Evolutionary conservation across 35 echinoderm and acorn worm genomes (phyloP).

Genomic region (Patiria miniata): DNA sequence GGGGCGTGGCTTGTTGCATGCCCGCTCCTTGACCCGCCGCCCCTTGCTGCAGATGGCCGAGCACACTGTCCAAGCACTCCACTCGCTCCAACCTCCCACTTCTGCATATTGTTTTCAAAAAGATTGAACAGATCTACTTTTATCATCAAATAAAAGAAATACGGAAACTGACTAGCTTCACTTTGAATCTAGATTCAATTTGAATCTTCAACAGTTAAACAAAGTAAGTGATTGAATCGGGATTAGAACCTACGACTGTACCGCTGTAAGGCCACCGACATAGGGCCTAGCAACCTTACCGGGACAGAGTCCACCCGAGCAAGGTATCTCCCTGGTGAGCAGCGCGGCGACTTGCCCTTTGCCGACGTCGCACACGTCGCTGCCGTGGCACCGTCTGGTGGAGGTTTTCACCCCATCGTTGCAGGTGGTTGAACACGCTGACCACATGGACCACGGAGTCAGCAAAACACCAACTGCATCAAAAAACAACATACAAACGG

Average conservation of each 20-base stretch:
- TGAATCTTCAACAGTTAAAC: too few species aligned
- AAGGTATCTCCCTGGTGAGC: constrained; percentile 51
- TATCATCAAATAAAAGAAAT: too few species aligned
- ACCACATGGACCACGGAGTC: constrained; percentile 88
- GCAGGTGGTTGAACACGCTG: constrained; percentile 71
- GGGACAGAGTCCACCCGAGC: constrained; percentile 46
- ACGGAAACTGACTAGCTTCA: too few species aligned
- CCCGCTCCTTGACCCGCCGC: constrained; percentile 32
- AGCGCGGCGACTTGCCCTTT: not conserved
- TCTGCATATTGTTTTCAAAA: not conserved
- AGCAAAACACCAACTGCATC: constrained; percentile 70
- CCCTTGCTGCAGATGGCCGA: constrained; percentile 75
- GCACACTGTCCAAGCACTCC: constrained; percentile 78
- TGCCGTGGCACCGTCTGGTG: constrained; percentile 69
- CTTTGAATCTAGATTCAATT: too few species aligned
- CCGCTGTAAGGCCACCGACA: not conserved
- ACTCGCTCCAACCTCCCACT: constrained; percentile 59
- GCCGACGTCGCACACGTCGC: constrained; percentile 50
- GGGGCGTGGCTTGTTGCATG: constrained; percentile 69
- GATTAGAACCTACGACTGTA: too few species aligned
- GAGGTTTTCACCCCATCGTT: constrained; percentile 62
- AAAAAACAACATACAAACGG: not conserved
- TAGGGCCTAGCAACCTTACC: constrained; percentile 26
- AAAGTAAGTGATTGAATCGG: too few species aligned
- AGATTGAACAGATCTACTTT: too few species aligned